These are phyloP conservation scores for Morpho achilles DNA, from an alignment of 2,888 invertebrate species.

Conservation along the genomic window DNA sequence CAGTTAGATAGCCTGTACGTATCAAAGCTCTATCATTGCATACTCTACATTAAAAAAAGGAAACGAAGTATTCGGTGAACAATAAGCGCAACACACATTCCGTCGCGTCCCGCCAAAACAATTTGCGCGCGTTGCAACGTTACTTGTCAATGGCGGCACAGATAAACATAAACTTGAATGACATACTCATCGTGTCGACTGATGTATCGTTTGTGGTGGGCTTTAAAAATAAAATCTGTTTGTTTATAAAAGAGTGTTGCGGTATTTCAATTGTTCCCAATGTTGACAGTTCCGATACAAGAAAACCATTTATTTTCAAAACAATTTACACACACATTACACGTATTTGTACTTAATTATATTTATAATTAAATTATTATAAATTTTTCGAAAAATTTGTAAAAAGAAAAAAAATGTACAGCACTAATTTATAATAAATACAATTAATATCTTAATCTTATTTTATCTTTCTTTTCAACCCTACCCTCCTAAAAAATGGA, in stretches of 20 bases:
- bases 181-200: slow-evolving; percentile 24
- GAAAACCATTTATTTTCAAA: too few species aligned
- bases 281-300: not conserved
- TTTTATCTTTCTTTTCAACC: too few species aligned
- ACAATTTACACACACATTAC: not conserved
- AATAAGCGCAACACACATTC: slow-evolving; percentile 26
- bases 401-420: too few species aligned
- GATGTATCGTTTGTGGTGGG: slow-evolving; percentile 15
- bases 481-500: too few species aligned
- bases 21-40: too few species aligned
- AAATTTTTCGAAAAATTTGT: too few species aligned
- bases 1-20: too few species aligned
- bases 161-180: slow-evolving; percentile 31
- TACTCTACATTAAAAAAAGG: not conserved
- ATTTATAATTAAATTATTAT: too few species aligned
- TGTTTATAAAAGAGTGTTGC: slow-evolving; percentile 17
- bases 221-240: slow-evolving; percentile 21
- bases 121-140: slow-evolving; percentile 37
- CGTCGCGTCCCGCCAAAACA: slow-evolving; percentile 47
- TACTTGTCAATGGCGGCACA: slow-evolving; percentile 34
- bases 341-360: not conserved
- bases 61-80: not conserved
- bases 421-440: too few species aligned
- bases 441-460: too few species aligned
- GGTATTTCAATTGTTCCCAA: slow-evolving; percentile 21